Percentiles rank a stretch among this genome's conserved stretches.
Conservation (phyloP, 2,113 vertebrate genomes). For the Tupaia chinensis region DNA sequence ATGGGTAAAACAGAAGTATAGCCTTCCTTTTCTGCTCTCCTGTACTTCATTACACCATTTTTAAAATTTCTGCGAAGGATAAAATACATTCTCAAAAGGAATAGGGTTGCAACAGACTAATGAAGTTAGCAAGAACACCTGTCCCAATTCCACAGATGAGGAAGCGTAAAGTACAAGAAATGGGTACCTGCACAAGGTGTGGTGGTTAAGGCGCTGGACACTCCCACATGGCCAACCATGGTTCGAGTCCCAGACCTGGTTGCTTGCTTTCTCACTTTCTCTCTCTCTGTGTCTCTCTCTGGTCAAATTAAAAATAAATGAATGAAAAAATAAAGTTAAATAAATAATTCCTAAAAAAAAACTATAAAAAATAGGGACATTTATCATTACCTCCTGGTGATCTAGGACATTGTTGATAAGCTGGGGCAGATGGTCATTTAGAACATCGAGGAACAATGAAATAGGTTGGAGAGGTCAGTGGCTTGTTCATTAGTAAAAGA, state of each 20-base stretch:
- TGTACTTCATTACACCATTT: background rate
- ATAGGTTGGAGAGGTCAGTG: background rate
- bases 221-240: too few species aligned
- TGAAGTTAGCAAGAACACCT: background rate
- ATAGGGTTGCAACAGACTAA: background rate
- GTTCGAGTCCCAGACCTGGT: too few species aligned
- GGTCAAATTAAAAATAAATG: too few species aligned
- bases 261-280: too few species aligned
- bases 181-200: background rate
- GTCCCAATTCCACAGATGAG: background rate
- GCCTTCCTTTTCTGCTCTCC: slow-evolving; percentile 50
- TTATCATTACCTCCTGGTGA: background rate
- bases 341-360: too few species aligned
- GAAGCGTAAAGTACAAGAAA: background rate
- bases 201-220: too few species aligned
- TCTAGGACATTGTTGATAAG: background rate
- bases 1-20: slow-evolving; percentile 33
- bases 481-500: background rate
- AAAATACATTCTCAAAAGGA: slow-evolving; percentile 15
- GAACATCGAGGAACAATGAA: background rate
- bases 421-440: background rate
- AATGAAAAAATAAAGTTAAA: too few species aligned
- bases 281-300: too few species aligned
- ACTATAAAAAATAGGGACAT: too few species aligned
- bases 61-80: background rate